A percentile compares a stretch with the other conserved stretches of the same genome.
Evolutionary conservation across 35 echinoderm and acorn worm genomes (phyloP).

Genomic region (Amphiura filiformis): DNA sequence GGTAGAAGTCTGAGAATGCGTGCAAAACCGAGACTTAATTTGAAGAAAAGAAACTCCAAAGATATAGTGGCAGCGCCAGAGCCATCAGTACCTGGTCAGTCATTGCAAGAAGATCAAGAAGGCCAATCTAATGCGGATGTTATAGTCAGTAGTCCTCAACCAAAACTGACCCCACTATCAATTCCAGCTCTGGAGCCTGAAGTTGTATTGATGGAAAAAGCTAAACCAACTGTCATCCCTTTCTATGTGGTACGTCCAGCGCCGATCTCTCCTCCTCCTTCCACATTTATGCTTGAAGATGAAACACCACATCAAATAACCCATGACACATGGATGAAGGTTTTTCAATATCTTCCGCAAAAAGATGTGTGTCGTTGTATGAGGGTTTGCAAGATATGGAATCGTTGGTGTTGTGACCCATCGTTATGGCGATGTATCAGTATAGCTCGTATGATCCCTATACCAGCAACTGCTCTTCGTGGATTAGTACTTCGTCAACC

Average conservation of each 20-base stretch:
- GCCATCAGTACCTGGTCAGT: neutral
- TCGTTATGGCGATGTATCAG: slow-evolving; percentile 69
- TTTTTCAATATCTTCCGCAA: slow-evolving; percentile 59
- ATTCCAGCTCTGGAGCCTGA: slow-evolving; percentile 20
- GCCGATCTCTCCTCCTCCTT: slow-evolving; percentile 65
- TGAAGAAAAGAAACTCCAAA: neutral
- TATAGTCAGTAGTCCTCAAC: neutral
- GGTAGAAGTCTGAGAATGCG: neutral
- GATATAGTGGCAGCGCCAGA: neutral
- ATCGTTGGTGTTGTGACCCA: slow-evolving; percentile 85
- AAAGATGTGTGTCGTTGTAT: slow-evolving; percentile 65
- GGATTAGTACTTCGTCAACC: slow-evolving; percentile 89
- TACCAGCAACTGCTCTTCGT: slow-evolving; percentile 48
- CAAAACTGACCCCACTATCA: slow-evolving; percentile 8
- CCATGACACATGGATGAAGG: slow-evolving; percentile 68
- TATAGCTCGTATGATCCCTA: slow-evolving; percentile 31
- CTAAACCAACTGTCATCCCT: slow-evolving; percentile 34
- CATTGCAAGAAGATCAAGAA: neutral
- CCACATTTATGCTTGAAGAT: slow-evolving; percentile 37
- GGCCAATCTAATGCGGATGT: neutral
- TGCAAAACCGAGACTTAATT: neutral
- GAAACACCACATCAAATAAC: slow-evolving; percentile 44
- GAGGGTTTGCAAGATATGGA: slow-evolving; percentile 93
- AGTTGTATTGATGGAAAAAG: slow-evolving; percentile 46
- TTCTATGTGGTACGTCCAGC: slow-evolving; percentile 82